These are phyloP conservation scores for Bellardia pandia DNA, from an alignment of 2,888 invertebrate genomes.

Conservation along the genomic window DNA sequence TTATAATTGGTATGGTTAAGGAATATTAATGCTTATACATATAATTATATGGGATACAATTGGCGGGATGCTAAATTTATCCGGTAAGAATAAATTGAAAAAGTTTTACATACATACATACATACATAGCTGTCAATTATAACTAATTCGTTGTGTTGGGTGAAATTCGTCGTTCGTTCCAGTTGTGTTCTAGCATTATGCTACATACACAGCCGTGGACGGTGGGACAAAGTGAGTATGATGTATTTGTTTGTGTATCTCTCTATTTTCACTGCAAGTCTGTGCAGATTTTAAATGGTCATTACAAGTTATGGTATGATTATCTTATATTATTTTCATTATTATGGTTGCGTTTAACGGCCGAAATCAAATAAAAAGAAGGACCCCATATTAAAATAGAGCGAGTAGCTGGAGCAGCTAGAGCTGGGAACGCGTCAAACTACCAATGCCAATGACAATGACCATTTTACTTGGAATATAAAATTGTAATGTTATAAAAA, in stretches of 20 bases:
- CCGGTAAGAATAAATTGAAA: too few species aligned
- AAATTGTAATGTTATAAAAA: slow-evolving; percentile 30
- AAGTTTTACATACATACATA: too few species aligned
- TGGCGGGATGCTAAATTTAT: too few species aligned
- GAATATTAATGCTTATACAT: too few species aligned
- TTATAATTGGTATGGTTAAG: too few species aligned
- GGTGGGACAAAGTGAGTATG: background rate
- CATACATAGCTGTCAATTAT: too few species aligned
- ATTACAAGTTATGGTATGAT: slow-evolving; percentile 54
- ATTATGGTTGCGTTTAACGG: slow-evolving; percentile 38
- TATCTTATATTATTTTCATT: slow-evolving; percentile 45
- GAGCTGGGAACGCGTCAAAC: background rate
- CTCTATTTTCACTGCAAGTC: background rate
- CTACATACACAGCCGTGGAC: background rate
- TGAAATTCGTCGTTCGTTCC: too few species aligned
- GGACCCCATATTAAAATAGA: background rate
- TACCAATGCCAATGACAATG: slow-evolving; percentile 30
- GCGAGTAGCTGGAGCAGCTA: background rate
- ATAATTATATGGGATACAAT: too few species aligned
- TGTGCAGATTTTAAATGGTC: slow-evolving; percentile 21
- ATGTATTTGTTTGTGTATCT: background rate
- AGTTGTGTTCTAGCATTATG: too few species aligned
- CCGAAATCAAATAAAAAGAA: background rate
- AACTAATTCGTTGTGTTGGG: too few species aligned
- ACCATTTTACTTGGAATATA: background rate